Evolutionary conservation across 2,797 vertebrate species (phyloP).

Genomic region (Furcifer pardalis): DNA sequence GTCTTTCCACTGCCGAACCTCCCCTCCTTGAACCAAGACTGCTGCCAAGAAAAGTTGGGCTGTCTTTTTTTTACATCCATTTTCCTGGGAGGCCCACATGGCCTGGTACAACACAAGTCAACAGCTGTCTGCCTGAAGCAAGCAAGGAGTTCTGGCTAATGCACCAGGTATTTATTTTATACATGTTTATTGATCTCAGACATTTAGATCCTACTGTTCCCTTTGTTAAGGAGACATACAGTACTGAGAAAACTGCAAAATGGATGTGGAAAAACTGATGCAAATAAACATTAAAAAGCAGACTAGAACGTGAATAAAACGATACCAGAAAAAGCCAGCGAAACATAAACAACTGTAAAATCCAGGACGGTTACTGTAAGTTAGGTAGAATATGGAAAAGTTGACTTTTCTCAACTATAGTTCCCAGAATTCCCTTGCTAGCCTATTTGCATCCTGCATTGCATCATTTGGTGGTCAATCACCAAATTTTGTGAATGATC

Average conservation of each 20-base stretch:
- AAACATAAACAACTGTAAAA: background rate
- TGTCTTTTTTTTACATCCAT: background rate
- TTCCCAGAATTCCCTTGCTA: too few species aligned
- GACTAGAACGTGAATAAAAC: background rate
- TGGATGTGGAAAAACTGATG: background rate
- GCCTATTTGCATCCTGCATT: too few species aligned
- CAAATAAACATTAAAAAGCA: background rate
- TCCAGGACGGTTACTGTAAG: background rate
- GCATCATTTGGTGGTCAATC: too few species aligned
- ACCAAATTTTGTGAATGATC: too few species aligned
- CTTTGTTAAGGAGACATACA: background rate
- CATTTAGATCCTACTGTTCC: background rate
- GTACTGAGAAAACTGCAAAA: background rate
- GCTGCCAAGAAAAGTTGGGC: constrained; percentile 1
- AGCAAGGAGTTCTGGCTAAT: background rate
- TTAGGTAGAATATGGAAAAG: too few species aligned
- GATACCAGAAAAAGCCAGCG: background rate
- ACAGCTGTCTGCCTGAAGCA: background rate
- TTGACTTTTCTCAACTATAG: too few species aligned
- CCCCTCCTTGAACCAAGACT: background rate
- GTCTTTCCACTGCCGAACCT: constrained; percentile 28
- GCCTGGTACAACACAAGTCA: background rate
- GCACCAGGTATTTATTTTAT: background rate
- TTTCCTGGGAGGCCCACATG: background rate
- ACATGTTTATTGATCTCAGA: background rate